Conservation (phyloP, 64 coral and sea anemone species). For the Pocillopora verrucosa region DNA sequence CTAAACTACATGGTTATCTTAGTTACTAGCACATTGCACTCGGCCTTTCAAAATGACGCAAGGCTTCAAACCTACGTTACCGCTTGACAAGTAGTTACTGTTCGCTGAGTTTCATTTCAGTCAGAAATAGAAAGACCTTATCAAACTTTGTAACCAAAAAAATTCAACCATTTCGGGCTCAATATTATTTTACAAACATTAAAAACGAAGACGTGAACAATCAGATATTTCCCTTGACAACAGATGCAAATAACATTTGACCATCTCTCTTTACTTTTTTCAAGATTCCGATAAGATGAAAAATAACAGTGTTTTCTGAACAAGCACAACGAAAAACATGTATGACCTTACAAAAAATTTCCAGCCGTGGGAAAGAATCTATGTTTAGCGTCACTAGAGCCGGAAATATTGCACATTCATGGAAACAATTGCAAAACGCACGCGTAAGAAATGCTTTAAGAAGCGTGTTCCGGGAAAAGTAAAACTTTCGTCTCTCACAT, state of each 20-base stretch:
- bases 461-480: background rate
- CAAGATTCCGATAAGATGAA: background rate
- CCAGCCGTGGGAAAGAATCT: background rate
- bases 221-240: background rate
- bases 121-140: too few relatives aligned
- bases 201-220: background rate
- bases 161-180: background rate
- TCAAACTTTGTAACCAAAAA: too few relatives aligned
- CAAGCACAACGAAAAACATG: background rate
- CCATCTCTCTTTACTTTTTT: background rate
- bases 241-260: background rate
- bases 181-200: background rate
- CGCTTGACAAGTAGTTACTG: too few relatives aligned
- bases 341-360: background rate
- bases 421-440: background rate
- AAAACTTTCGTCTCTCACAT: background rate
- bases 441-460: background rate
- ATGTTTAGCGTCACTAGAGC: background rate
- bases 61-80: too few relatives aligned
- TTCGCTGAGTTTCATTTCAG: too few relatives aligned
- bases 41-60: too few relatives aligned
- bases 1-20: too few relatives aligned
- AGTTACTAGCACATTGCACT: too few relatives aligned
- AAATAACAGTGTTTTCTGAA: constrained; percentile 15
- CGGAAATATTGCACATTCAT: constrained; percentile 15